These are phyloP conservation scores for Pantherophis guttatus DNA, from an alignment of 2,113 vertebrate species.

Conservation along the genomic window DNA sequence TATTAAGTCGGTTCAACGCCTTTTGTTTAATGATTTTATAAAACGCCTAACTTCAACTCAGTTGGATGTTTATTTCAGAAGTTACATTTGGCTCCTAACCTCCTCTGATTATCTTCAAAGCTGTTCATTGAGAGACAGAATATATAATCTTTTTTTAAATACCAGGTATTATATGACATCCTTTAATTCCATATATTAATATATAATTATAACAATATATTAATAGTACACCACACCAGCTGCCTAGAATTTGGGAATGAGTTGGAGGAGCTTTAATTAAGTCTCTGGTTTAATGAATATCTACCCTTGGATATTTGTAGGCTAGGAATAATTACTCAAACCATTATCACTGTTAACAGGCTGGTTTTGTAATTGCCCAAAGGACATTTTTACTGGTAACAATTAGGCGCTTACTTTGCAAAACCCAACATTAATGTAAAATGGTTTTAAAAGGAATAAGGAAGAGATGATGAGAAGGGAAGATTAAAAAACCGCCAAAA, in stretches of 20 bases:
- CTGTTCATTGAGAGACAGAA: background rate
- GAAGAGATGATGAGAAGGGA: background rate
- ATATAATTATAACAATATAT: background rate
- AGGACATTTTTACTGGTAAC: background rate
- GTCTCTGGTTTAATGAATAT: background rate
- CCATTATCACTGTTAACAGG: background rate
- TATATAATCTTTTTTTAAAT: background rate
- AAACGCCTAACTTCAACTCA: background rate
- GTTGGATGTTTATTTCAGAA: background rate
- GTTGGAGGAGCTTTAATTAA: background rate
- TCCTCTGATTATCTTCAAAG: background rate
- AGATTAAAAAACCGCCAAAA: background rate
- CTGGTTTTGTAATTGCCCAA: background rate
- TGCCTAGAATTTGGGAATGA: background rate
- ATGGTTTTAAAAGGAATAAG: conserved; percentile 16
- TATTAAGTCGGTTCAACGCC: background rate
- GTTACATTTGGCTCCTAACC: background rate
- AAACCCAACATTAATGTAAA: background rate
- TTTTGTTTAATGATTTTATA: background rate
- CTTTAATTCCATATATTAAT: background rate
- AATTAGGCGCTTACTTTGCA: background rate
- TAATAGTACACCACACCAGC: background rate
- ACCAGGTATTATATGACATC: background rate
- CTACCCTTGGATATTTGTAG: background rate
- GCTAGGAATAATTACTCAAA: background rate